A percentile compares a stretch with the other conserved stretches of the same genome.
Conservation (phyloP, 1,140 invertebrate genomes). For the Caenorhabditis brenneri region DNA sequence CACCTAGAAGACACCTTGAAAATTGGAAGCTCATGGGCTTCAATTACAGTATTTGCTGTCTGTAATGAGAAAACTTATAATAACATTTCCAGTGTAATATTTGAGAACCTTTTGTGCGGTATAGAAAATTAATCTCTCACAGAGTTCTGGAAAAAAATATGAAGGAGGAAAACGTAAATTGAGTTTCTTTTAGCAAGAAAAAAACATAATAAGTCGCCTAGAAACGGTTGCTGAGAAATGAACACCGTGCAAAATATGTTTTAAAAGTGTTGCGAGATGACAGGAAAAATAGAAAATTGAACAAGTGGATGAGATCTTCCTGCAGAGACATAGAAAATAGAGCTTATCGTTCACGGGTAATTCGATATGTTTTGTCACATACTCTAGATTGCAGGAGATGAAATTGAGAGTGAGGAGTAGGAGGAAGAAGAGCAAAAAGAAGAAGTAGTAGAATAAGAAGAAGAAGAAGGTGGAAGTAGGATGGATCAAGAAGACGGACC, state of each 20-base stretch:
- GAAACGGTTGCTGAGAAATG: background rate
- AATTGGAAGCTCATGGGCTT: no score
- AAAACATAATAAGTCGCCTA: background rate
- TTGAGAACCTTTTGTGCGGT: no score
- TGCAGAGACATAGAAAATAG: background rate
- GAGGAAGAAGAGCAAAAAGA: background rate
- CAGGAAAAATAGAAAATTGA: background rate
- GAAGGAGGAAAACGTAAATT: background rate
- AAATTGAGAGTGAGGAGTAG: background rate
- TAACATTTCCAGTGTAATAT: no score
- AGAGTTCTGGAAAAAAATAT: no score
- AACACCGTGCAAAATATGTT: background rate
- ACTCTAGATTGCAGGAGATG: constrained; percentile 38
- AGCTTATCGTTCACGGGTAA: constrained; percentile 38
- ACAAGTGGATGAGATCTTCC: constrained; percentile 25
- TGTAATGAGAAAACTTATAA: no score
- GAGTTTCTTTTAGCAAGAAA: background rate
- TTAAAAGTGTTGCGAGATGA: background rate
- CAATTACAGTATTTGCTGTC: no score
- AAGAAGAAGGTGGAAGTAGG: background rate
- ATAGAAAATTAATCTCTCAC: no score
- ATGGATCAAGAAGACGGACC: background rate
- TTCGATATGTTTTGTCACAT: constrained; percentile 41
- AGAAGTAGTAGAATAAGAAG: background rate
- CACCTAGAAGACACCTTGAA: no score